Conservation (phyloP, 2,888 invertebrate genomes). For the Agrotis clavis region DNA sequence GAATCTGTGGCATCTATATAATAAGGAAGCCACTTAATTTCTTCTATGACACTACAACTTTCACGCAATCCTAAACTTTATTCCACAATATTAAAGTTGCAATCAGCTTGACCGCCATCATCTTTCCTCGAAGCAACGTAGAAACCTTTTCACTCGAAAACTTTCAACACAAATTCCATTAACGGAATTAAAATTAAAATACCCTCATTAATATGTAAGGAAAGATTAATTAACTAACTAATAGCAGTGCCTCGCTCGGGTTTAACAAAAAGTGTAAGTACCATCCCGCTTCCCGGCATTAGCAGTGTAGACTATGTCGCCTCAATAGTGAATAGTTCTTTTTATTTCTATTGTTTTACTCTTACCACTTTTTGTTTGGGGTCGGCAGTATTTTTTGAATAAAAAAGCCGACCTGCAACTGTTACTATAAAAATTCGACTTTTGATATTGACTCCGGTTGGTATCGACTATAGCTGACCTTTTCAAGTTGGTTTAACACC, state of each 20-base stretch:
- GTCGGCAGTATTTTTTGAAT: no score
- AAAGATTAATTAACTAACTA: slow-evolving; percentile 73
- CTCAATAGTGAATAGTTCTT: slow-evolving; percentile 38
- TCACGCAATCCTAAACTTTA: slow-evolving; percentile 1
- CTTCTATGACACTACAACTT: background rate
- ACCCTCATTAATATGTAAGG: slow-evolving; percentile 73
- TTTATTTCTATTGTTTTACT: slow-evolving; percentile 25
- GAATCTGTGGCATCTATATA: slow-evolving; percentile 44
- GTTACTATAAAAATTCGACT: no score
- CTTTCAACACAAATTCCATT: slow-evolving; percentile 72
- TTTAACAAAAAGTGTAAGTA: slow-evolving; percentile 62
- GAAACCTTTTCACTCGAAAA: slow-evolving; percentile 67
- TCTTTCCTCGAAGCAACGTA: slow-evolving; percentile 22
- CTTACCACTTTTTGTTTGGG: no score
- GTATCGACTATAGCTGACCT: no score
- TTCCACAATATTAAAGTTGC: background rate
- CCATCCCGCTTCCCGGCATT: slow-evolving; percentile 31
- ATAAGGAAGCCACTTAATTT: slow-evolving; percentile 29
- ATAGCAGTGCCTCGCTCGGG: slow-evolving; percentile 56
- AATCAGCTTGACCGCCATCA: background rate
- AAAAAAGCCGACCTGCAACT: no score
- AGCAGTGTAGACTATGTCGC: slow-evolving; percentile 36
- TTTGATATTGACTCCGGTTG: no score
- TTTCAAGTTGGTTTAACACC: no score
- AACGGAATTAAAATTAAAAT: slow-evolving; percentile 75